Conservation (phyloP, 2,113 vertebrate species). For the Murina feae region DNA sequence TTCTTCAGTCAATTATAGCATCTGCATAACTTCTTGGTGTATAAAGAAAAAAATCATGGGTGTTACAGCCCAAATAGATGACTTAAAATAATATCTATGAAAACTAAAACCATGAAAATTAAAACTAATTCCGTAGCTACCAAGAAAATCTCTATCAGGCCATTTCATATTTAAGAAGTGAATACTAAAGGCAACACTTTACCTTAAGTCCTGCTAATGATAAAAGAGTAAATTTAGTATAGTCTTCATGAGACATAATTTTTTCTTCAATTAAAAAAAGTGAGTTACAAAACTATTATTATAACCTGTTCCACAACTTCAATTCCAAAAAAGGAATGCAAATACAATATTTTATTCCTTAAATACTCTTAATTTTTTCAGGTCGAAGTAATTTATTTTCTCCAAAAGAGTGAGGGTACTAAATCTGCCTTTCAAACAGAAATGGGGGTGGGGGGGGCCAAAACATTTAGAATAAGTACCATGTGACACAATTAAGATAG, state of each 20-base stretch:
- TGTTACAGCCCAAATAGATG: background rate
- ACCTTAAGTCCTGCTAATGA: background rate
- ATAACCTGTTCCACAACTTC: background rate
- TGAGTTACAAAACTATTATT: conserved; percentile 27
- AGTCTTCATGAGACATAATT: background rate
- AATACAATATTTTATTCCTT: background rate
- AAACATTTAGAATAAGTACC: conserved; percentile 31
- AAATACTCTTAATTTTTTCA: conserved; percentile 20
- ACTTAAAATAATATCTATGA: background rate
- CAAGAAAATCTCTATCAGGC: background rate
- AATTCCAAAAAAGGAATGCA: conserved; percentile 32
- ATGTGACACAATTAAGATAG: background rate
- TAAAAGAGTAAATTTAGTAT: background rate
- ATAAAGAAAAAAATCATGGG: background rate
- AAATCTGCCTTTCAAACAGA: conserved; percentile 13
- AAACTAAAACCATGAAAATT: background rate
- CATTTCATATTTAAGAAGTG: conserved; percentile 9
- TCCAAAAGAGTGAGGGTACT: background rate
- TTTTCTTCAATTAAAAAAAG: conserved; percentile 41
- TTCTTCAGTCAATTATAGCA: conserved; percentile 5
- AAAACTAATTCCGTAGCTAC: conserved; percentile 15
- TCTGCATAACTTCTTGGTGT: background rate
- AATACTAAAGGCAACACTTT: conserved; percentile 14
- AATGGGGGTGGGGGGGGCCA: background rate
- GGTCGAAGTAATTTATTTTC: conserved; percentile 35